phyloP scores from a whole-genome alignment of 53 echinoderm and acorn worm species.

The Henricia sp. region DNA sequence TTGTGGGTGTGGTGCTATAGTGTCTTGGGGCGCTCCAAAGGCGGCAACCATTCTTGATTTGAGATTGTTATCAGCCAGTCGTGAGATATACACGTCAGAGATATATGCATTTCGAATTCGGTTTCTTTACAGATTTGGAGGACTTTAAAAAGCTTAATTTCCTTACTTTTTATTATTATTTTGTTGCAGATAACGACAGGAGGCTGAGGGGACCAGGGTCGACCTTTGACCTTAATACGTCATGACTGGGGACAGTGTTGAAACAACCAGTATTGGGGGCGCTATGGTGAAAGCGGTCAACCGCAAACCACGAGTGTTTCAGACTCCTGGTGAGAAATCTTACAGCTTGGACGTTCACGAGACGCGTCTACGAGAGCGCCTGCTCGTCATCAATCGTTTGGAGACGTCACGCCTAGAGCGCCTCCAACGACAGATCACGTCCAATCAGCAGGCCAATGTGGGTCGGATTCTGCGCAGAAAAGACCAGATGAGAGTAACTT shows the following conservation, averaged over 20 bases:
- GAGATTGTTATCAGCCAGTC: no score
- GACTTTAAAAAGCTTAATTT: neutral
- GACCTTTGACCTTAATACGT: conserved; percentile 6
- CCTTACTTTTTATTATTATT: neutral
- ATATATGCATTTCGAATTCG: no score
- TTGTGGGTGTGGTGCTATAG: no score
- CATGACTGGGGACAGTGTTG: conserved; percentile 24
- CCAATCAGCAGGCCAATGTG: conserved; percentile 37
- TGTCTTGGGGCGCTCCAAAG: no score
- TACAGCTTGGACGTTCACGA: conserved; percentile 43
- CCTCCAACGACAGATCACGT: conserved; percentile 52
- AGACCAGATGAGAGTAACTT: conserved; percentile 61
- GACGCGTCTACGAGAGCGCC: conserved; percentile 45
- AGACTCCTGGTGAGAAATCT: conserved; percentile 59
- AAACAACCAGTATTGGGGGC: conserved; percentile 30
- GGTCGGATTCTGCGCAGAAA: conserved; percentile 67
- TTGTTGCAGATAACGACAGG: neutral
- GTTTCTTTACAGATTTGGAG: neutral
- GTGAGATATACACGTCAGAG: no score
- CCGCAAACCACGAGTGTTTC: conserved; percentile 54
- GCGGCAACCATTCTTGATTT: no score
- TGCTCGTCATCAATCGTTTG: conserved; percentile 54
- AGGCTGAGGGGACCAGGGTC: neutral
- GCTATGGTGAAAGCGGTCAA: conserved; percentile 50
- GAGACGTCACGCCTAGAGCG: conserved; percentile 59